Evolutionary conservation across 1,140 invertebrate genomes (phyloP), one percentile per base, ranked within the genome.

Genomic region (Drosophila navojoa): DNA sequence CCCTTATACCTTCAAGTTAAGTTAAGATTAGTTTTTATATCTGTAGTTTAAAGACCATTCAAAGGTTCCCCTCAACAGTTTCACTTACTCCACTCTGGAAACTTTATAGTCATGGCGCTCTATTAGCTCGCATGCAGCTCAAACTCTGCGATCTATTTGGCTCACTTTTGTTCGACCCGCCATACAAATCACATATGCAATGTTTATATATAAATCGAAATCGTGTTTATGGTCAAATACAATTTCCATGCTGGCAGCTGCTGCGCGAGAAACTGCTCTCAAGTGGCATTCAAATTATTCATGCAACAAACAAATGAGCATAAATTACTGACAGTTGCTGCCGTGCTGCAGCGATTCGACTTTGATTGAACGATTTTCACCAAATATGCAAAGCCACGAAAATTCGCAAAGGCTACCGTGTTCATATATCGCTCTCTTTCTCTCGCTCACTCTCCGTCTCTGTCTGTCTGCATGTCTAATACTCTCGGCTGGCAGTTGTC

Each of bases 241-340:
- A 68, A 67, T 22, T 38, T 40, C 3, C 5, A 27, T 29, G 57
- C 44, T 25, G 11, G 15, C 13, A 7, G 29, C n/a, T 38, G 53
- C 59, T 42, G 40, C 9, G 6, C 0, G 80, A 78, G 76, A 73
- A 81, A 87, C 77, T 63, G 63, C 62, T 61, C 64, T 49, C 72
- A 35, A 55, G 66, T 70, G 67, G 60, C 76, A 86, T 70, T 86
- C 84, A 86, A 86, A 86, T 86, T 86, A 89, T 87, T 87, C 82
- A 86, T 87, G 82, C 71, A 61, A 38, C 84, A 79, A 73, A 86
- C 82, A 86, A 86, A 86, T 86, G 82, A 86, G 82, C 82, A 87
- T 79, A 82, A 82, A 87, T 86, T 86, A 87, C 81, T 70, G 81
- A 84, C 66, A 86, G 77, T 86, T 79, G 81, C 81, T 69, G 79